phyloP scores from a whole-genome alignment of 1,140 invertebrate species.

The Charaxes varanes region DNA sequence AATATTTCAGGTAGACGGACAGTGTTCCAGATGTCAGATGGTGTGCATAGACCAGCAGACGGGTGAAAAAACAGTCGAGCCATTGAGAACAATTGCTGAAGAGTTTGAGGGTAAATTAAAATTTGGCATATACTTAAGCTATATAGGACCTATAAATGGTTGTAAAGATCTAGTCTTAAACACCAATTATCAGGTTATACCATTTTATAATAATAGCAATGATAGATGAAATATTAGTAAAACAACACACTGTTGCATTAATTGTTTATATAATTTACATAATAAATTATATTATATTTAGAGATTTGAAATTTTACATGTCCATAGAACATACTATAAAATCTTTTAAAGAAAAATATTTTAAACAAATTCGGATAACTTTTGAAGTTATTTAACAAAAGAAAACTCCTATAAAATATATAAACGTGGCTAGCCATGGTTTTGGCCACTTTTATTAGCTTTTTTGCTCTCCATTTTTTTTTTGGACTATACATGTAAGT shows the following conservation, averaged over 20 bases:
- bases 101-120: slow-evolving; percentile 83
- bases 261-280: too few relatives aligned
- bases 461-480: too few relatives aligned
- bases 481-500: too few relatives aligned
- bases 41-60: slow-evolving; percentile 93
- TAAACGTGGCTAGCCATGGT: too few relatives aligned
- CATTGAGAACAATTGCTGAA: slow-evolving; percentile 86
- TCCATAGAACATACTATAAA: too few relatives aligned
- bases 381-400: too few relatives aligned
- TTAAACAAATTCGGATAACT: too few relatives aligned
- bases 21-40: slow-evolving; percentile 94
- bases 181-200: slow-evolving; percentile 32
- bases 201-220: slow-evolving; percentile 28
- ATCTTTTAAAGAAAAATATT: too few relatives aligned
- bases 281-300: too few relatives aligned
- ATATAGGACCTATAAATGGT: slow-evolving; percentile 43
- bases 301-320: too few relatives aligned
- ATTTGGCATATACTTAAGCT: slow-evolving; percentile 85
- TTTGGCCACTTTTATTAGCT: too few relatives aligned
- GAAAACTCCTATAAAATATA: too few relatives aligned
- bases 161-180: slow-evolving; percentile 32
- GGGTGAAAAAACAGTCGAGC: slow-evolving; percentile 86
- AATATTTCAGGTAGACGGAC: slow-evolving; percentile 81
- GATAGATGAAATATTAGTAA: slow-evolving; percentile 24
- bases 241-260: neutral